These are phyloP conservation scores for Caloenas nicobarica DNA, from an alignment of 2,113 vertebrate species.

Conservation along the genomic window DNA sequence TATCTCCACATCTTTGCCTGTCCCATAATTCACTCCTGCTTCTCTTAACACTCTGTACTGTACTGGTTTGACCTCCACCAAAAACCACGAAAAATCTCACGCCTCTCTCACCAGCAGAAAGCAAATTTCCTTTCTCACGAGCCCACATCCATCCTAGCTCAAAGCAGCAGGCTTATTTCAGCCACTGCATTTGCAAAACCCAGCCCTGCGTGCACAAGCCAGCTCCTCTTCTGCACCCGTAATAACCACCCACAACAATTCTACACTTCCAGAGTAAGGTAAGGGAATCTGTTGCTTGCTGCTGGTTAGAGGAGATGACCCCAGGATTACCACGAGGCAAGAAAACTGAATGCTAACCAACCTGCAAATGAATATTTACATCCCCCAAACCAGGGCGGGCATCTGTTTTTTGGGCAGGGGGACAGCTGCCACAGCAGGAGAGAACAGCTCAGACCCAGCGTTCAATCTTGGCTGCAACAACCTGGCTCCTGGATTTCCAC, in stretches of 20 bases:
- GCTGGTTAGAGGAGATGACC: background rate
- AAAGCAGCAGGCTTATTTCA: background rate
- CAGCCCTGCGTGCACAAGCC: background rate
- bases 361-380: background rate
- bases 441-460: background rate
- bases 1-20: background rate
- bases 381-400: background rate
- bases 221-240: background rate
- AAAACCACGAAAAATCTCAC: background rate
- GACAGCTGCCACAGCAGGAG: conserved; percentile 37
- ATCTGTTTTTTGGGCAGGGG: conserved; percentile 56
- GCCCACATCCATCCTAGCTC: accelerated
- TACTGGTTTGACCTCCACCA: background rate
- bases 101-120: background rate
- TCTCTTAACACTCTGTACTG: background rate
- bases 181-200: background rate
- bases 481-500: conserved; percentile 1
- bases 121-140: background rate
- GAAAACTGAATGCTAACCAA: background rate
- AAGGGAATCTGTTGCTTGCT: background rate
- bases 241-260: background rate
- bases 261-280: background rate
- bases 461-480: background rate
- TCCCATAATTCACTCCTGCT: background rate
- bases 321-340: background rate